Conservation (phyloP, 2,888 invertebrate species). For the Aricia artaxerxes region DNA sequence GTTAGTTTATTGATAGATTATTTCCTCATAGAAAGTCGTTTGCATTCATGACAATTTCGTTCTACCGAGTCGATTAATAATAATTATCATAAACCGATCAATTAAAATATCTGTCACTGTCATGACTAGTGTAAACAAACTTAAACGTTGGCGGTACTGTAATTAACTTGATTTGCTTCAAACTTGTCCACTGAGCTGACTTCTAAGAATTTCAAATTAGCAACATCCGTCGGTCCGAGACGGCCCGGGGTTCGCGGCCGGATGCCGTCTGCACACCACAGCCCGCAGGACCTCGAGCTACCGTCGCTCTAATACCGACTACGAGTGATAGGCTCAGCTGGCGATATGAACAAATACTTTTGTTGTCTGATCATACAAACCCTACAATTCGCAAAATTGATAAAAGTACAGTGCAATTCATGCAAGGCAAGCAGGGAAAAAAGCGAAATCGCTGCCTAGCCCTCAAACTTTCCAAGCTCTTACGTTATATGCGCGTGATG, state of each 20-base stretch:
- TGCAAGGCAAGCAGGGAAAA: too few relatives aligned
- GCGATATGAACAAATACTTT: not conserved
- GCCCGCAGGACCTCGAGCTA: not conserved
- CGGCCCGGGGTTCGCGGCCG: not conserved
- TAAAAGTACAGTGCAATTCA: too few relatives aligned
- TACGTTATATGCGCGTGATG: not conserved
- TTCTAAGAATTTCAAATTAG: slow-evolving; percentile 2
- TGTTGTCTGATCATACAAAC: not conserved
- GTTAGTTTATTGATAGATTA: too few relatives aligned
- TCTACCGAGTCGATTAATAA: too few relatives aligned
- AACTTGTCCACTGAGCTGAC: not conserved
- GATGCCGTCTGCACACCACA: not conserved
- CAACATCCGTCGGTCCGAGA: not conserved
- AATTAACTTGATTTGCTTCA: not conserved
- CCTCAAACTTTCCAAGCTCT: not conserved
- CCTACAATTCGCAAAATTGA: too few relatives aligned
- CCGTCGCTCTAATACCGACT: not conserved
- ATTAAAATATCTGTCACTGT: too few relatives aligned
- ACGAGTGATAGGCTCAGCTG: not conserved
- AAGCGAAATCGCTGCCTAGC: not conserved
- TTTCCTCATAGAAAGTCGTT: too few relatives aligned
- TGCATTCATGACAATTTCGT: too few relatives aligned
- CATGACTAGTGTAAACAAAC: not conserved
- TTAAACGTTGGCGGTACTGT: not conserved
- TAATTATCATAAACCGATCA: too few relatives aligned